Evolutionary conservation across 2,797 vertebrate species (phyloP).

Genomic region (Balearica regulorum): DNA sequence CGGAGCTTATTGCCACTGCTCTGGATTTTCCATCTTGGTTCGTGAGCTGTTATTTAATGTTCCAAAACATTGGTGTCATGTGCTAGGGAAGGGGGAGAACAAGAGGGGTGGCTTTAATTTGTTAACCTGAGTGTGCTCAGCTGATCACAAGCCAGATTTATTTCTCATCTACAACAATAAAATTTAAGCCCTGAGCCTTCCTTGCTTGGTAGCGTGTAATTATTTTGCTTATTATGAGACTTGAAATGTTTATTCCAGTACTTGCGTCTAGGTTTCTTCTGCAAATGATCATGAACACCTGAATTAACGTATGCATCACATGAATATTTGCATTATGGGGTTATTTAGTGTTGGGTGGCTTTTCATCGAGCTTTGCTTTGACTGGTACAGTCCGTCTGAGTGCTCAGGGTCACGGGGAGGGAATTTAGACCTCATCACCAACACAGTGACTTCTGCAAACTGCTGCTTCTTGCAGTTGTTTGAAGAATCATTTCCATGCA

Average conservation of each 20-base stretch:
- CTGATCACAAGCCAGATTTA: neutral
- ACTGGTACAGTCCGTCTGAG: neutral
- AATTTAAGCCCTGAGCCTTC: neutral
- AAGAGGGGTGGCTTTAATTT: neutral
- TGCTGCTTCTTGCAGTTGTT: neutral
- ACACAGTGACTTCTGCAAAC: neutral
- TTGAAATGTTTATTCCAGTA: neutral
- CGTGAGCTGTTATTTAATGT: neutral
- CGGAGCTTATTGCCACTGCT: fast-evolving
- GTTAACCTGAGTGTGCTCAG: slow-evolving; percentile 10
- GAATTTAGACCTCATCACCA: neutral
- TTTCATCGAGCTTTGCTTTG: neutral
- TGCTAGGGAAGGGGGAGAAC: neutral
- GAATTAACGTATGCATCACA: fast-evolving
- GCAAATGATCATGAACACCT: fast-evolving
- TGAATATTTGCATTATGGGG: neutral
- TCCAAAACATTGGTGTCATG: neutral
- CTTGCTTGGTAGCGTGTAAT: neutral
- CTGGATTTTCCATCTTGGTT: neutral
- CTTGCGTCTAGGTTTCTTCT: neutral
- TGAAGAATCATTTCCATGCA: neutral
- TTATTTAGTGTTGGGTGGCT: neutral
- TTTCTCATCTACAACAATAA: slow-evolving; percentile 54
- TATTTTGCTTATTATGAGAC: neutral
- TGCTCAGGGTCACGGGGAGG: fast-evolving